These are phyloP conservation scores for Bembecia ichneumoniformis DNA, from an alignment of 2,888 invertebrate genomes.

Conservation along the genomic window DNA sequence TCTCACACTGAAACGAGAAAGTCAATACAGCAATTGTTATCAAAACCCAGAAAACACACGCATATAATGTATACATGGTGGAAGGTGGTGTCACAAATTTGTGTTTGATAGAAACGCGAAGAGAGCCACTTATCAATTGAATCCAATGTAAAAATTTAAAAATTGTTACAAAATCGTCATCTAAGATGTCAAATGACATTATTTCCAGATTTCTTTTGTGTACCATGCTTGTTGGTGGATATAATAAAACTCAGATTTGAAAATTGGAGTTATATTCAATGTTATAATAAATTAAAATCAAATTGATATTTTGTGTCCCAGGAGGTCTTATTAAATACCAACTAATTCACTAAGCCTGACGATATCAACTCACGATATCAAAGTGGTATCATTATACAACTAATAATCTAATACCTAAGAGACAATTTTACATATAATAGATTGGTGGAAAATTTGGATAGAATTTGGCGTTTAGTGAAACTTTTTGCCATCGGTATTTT, in stretches of 20 bases:
- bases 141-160: slow-evolving; percentile 30
- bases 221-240: not conserved
- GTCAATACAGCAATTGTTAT: not conserved
- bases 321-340: too few relatives aligned
- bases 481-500: too few relatives aligned
- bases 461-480: too few relatives aligned
- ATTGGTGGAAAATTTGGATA: too few relatives aligned
- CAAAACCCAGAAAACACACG: slow-evolving; percentile 7
- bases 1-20: not conserved
- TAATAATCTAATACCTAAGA: not conserved
- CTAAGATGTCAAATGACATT: slow-evolving; percentile 33
- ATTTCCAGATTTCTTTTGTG: slow-evolving; percentile 19
- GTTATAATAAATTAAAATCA: too few relatives aligned
- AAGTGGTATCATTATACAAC: too few relatives aligned
- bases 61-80: slow-evolving; percentile 23
- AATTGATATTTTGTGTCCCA: too few relatives aligned
- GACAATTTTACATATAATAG: too few relatives aligned
- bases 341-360: too few relatives aligned
- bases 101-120: slow-evolving; percentile 31
- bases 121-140: slow-evolving; percentile 29
- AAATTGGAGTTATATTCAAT: too few relatives aligned
- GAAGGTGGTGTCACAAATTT: slow-evolving; percentile 33
- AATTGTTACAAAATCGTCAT: slow-evolving; percentile 34
- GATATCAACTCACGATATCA: too few relatives aligned
- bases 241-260: too few relatives aligned